Evolutionary conservation across 2,888 invertebrate species (phyloP).

Genomic region (Drosophila sordidula): DNA sequence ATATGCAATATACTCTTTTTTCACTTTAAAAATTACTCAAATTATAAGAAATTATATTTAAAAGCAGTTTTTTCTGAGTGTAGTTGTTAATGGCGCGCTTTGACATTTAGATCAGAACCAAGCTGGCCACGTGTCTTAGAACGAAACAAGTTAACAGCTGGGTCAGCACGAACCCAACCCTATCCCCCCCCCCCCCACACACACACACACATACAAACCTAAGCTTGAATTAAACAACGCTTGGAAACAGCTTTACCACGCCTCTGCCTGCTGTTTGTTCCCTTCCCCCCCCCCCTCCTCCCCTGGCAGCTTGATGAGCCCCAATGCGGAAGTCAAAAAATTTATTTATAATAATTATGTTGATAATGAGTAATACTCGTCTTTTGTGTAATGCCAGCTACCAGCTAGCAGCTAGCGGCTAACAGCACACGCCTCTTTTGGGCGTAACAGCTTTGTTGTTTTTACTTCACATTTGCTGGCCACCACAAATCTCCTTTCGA

Average conservation of each 20-base stretch:
- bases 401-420: neutral
- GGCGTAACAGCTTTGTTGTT: slow-evolving; percentile 3
- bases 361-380: slow-evolving; percentile 51
- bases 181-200: neutral
- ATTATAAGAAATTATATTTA: too few relatives aligned
- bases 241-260: slow-evolving; percentile 10
- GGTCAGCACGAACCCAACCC: neutral
- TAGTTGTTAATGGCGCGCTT: neutral
- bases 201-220: neutral
- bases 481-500: neutral
- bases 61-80: too few relatives aligned
- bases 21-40: too few relatives aligned
- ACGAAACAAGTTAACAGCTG: slow-evolving; percentile 15
- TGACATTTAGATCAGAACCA: slow-evolving; percentile 15
- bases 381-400: slow-evolving; percentile 25
- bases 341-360: slow-evolving; percentile 42
- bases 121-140: slow-evolving; percentile 28
- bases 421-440: neutral
- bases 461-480: neutral
- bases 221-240: slow-evolving; percentile 9
- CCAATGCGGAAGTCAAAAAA: slow-evolving; percentile 44
- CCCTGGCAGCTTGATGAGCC: slow-evolving; percentile 9
- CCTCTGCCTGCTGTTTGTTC: neutral
- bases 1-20: too few relatives aligned
- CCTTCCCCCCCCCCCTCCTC: too few relatives aligned